phyloP scores from a whole-genome alignment of 2,797 vertebrate species.

The Philypnodon macrostomus region DNA sequence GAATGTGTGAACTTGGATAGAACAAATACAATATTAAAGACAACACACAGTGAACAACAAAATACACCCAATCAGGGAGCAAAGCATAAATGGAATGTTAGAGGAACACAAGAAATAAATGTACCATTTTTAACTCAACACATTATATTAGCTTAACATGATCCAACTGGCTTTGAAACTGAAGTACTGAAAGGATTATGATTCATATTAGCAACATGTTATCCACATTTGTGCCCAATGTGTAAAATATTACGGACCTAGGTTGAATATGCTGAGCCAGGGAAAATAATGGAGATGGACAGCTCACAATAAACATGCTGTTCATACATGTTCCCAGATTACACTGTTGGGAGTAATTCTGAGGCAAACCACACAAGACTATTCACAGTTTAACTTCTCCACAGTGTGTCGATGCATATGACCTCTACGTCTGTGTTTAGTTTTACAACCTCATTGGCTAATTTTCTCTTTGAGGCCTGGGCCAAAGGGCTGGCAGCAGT shows the following conservation, averaged over 20 bases:
- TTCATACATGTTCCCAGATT: constrained; percentile 30
- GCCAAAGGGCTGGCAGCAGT: constrained; percentile 15
- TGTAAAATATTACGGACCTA: constrained; percentile 14
- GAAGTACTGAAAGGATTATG: neutral
- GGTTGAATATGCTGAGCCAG: neutral
- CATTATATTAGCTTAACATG: constrained; percentile 6
- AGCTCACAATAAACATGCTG: constrained; percentile 36
- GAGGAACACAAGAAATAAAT: too few species aligned
- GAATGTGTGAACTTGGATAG: too few species aligned
- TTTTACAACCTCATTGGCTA: constrained; percentile 51
- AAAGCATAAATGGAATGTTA: too few species aligned
- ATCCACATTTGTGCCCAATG: constrained; percentile 12
- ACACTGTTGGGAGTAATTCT: constrained; percentile 45
- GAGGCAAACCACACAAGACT: constrained; percentile 38
- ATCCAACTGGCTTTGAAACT: constrained; percentile 11
- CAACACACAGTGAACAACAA: too few species aligned
- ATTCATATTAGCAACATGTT: constrained; percentile 6
- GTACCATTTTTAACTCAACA: neutral
- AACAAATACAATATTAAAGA: too few species aligned
- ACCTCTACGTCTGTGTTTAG: constrained; percentile 52
- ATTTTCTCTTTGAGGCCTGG: constrained; percentile 28
- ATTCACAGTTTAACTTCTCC: constrained; percentile 50
- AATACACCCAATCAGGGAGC: too few species aligned
- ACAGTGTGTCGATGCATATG: constrained; percentile 38
- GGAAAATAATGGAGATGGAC: constrained; percentile 5